Percentiles rank a stretch among this genome's conserved stretches.
Conservation (phyloP, 2,888 invertebrate genomes). For the Lysandra coridon region DNA sequence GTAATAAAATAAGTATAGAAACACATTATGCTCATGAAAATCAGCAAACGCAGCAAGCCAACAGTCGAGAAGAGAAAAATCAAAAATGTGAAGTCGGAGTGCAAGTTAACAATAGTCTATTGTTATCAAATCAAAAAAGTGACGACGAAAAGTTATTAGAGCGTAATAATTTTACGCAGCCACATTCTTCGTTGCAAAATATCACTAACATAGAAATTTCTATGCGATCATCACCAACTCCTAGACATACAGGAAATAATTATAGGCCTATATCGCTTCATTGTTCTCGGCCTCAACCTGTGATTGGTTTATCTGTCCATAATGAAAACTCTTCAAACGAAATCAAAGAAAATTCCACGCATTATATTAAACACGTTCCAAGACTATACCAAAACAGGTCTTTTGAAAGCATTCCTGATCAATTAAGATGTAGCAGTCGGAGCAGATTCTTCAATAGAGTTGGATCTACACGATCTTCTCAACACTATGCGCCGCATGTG, state of each 20-base stretch:
- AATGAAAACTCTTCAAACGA: constrained; percentile 65
- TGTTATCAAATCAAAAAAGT: constrained; percentile 70
- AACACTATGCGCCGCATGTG: constrained; percentile 56
- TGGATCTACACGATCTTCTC: constrained; percentile 69
- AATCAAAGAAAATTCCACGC: constrained; percentile 68
- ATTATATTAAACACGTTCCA: constrained; percentile 70
- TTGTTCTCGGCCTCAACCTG: constrained; percentile 58
- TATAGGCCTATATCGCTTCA: constrained; percentile 75
- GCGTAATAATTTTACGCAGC: constrained; percentile 61
- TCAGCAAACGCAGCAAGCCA: constrained; percentile 51
- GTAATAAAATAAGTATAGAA: constrained; percentile 71
- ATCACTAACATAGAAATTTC: constrained; percentile 76
- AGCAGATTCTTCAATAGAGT: constrained; percentile 72
- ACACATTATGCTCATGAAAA: constrained; percentile 70
- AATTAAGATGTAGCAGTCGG: constrained; percentile 65
- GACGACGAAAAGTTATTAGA: constrained; percentile 77
- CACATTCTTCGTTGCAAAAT: constrained; percentile 70
- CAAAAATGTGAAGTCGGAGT: constrained; percentile 62
- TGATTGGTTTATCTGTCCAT: constrained; percentile 48
- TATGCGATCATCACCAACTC: constrained; percentile 61
- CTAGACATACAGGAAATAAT: constrained; percentile 56
- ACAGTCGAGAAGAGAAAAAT: constrained; percentile 50
- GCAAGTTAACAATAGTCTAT: constrained; percentile 58
- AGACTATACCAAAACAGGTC: constrained; percentile 73
- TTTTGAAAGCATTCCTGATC: constrained; percentile 75